Base-by-base conservation (phyloP, 2,888 invertebrate genomes). In the Ellobium chinense region DNA sequence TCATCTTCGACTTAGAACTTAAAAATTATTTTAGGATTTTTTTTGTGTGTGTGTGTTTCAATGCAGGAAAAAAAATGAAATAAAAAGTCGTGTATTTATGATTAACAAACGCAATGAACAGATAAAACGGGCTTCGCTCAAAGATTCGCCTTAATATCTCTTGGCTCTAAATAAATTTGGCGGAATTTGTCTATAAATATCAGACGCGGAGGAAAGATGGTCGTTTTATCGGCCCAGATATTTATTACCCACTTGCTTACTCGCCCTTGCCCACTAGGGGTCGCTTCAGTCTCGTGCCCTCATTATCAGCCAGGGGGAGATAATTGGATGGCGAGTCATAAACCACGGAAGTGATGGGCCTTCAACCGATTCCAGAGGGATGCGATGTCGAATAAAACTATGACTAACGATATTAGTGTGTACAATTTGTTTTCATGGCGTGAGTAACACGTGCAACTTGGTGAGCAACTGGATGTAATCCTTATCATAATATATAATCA, bases 211-310 rank as follows among this genome's bases (percentile, higher is more conserved):
- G 68, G 7, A 68, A 46, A 68, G 46, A 68, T 27, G 39, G 68
- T 24, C 29, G 14, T 46, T 68, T 46, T 46, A 68, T 68, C 24
- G 18, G 9, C 9, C 12, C 4, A 1, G 18, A 68, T 46, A 68
- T 68, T 68, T 68, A 68, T 68, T 24, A 21, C 68, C 29, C 24
- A n/a, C 34, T 68, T 14, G 39, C 27, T 46, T 46, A 68, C 66
- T n/a, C 9, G 37, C 66, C 37, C 34, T 46, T 7, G 24, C 46
- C 68, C 46, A 46, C 46, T 29, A 27, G 46, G 29, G 68, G 68
- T 68, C 68, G 27, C 68, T 2, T 2, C 34, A 7, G 37, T 18
- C 39, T 46, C 46, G 14, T 14, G 46, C 2, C 39, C 46, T 31
- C 29, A 24, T 66, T 68, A 68, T 46, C 27, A 4, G 4, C 18